phyloP scores from a whole-genome alignment of 2,797 vertebrate species.

The Poecile montanus region DNA sequence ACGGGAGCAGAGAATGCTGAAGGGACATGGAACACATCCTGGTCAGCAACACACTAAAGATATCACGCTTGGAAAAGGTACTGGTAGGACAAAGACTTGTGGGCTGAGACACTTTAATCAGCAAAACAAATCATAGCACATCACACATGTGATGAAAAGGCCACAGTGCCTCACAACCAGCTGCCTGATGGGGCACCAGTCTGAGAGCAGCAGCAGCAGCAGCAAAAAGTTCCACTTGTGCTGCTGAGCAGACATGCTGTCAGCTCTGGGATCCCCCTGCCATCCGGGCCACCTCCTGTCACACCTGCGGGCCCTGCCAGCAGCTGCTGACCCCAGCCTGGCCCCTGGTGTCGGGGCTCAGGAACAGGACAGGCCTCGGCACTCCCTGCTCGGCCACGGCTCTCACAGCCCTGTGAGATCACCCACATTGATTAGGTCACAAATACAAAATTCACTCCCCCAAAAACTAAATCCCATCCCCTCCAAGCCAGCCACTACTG shows the following conservation, averaged over 20 bases:
- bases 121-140: not conserved
- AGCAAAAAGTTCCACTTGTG: not conserved
- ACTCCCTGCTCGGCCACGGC: rapidly evolving
- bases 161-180: not conserved
- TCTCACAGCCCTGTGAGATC: rapidly evolving
- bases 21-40: not conserved
- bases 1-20: no score
- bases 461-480: not conserved
- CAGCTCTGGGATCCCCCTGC: not conserved
- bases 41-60: no score
- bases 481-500: not conserved
- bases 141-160: not conserved
- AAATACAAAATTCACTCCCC: no score
- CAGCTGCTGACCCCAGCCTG: not conserved
- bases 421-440: rapidly evolving
- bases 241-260: not conserved
- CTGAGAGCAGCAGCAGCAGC: no score
- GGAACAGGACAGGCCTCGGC: not conserved
- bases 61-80: rapidly evolving
- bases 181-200: rapidly evolving
- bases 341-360: not conserved
- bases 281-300: not conserved
- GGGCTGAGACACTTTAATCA: not conserved
- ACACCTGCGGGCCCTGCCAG: no score
- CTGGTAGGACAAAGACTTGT: not conserved